phyloP scores from a whole-genome alignment of 2,888 invertebrate species.

The Lomographa bimaculata region DNA sequence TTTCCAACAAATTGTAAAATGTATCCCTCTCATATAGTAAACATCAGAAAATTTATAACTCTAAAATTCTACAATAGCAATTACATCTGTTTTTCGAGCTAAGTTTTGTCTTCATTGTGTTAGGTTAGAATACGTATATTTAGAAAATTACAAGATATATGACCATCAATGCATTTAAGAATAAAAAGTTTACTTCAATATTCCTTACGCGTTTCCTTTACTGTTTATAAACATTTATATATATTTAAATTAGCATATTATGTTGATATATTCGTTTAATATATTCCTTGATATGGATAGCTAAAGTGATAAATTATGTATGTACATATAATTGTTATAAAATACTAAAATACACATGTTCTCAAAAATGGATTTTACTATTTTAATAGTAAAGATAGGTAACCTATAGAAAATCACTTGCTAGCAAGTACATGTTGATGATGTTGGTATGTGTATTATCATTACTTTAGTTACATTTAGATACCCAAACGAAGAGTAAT shows the following conservation, averaged over 20 bases:
- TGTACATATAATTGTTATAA: conserved; percentile 33
- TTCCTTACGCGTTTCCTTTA: conserved; percentile 25
- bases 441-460: conserved; percentile 26
- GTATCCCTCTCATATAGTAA: conserved; percentile 51
- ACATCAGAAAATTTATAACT: conserved; percentile 51
- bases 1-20: conserved; percentile 55
- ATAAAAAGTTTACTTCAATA: conserved; percentile 16
- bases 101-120: conserved; percentile 12
- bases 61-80: conserved; percentile 47
- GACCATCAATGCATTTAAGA: conserved; percentile 13
- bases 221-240: conserved; percentile 23
- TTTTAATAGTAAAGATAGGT: conserved; percentile 20
- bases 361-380: conserved; percentile 30
- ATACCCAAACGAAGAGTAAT: conserved; percentile 21
- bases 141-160: conserved; percentile 23
- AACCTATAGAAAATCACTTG: conserved; percentile 24
- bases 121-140: conserved; percentile 32
- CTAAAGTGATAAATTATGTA: conserved; percentile 31
- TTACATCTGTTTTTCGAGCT: conserved; percentile 44
- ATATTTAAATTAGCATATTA: conserved; percentile 28
- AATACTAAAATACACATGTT: conserved; percentile 32
- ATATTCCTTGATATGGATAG: conserved; percentile 36
- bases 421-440: conserved; percentile 23
- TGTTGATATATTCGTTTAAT: conserved; percentile 31
- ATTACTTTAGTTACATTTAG: conserved; percentile 19